phyloP scores from a whole-genome alignment of 2,113 vertebrate genomes.

The Anser cygnoides region DNA sequence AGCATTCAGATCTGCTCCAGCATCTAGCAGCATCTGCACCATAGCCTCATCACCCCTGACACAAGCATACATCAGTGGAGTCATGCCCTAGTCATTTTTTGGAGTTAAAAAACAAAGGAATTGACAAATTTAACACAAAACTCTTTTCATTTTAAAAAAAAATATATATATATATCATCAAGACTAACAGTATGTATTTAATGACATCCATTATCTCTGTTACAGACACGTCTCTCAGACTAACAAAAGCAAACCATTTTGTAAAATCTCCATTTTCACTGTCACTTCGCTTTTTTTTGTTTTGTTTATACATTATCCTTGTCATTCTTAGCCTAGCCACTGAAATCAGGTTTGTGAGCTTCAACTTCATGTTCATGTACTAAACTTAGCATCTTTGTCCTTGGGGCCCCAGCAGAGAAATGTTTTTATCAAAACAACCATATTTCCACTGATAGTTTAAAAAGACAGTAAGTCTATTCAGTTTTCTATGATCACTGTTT shows the following conservation, averaged over 20 bases:
- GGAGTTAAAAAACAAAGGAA: slow-evolving; percentile 73
- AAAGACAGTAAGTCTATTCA: not conserved
- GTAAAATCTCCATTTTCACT: not conserved
- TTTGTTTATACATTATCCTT: not conserved
- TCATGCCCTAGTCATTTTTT: slow-evolving; percentile 90
- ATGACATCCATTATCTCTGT: slow-evolving; percentile 14
- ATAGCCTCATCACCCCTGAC: slow-evolving; percentile 98
- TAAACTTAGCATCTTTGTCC: not conserved
- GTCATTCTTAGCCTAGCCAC: not conserved
- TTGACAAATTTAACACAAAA: slow-evolving; percentile 58
- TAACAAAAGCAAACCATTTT: not conserved
- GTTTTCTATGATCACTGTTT: not conserved
- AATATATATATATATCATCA: slow-evolving; percentile 23
- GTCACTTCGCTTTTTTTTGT: not conserved
- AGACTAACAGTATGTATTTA: slow-evolving; percentile 30
- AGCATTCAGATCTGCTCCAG: slow-evolving; percentile 95
- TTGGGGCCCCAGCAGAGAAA: not conserved
- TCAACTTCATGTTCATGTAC: not conserved
- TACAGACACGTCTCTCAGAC: slow-evolving; percentile 8
- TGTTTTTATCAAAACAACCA: not conserved
- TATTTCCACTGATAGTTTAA: not conserved
- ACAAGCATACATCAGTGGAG: slow-evolving; percentile 98
- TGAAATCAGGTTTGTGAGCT: not conserved
- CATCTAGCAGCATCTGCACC: slow-evolving; percentile 99
- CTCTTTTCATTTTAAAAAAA: not conserved